These are phyloP conservation scores for Monoplex corrugatus DNA, from an alignment of 2,888 invertebrate genomes.

Conservation along the genomic window DNA sequence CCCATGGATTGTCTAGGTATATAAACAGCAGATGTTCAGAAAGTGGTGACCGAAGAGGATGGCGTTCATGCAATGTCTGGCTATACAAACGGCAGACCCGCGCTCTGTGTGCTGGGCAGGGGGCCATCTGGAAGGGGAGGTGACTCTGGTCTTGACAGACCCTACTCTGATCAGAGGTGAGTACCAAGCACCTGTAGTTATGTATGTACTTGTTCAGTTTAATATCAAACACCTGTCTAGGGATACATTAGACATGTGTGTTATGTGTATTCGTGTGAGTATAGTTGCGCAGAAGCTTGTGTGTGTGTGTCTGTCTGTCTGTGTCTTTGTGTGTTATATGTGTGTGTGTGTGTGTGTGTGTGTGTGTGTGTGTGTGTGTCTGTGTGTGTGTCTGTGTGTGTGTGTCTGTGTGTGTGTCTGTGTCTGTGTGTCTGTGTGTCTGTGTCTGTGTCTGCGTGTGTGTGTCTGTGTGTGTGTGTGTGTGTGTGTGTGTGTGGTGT, in stretches of 20 bases:
- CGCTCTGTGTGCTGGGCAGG: slow-evolving; percentile 56
- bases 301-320: slow-evolving; percentile 34
- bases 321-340: not conserved
- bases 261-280: slow-evolving; percentile 20
- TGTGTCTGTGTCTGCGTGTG: not conserved
- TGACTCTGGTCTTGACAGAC: slow-evolving; percentile 47
- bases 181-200: not conserved
- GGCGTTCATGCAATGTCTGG: slow-evolving; percentile 51
- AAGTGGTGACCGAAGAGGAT: not conserved
- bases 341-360: slow-evolving; percentile 15
- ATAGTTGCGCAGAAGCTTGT: not conserved
- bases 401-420: not conserved
- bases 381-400: not conserved
- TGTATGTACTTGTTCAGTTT: not conserved
- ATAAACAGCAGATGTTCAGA: not conserved
- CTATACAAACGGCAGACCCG: slow-evolving; percentile 54
- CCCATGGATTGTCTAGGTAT: not conserved
- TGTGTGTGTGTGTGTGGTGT: not conserved
- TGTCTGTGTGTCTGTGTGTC: not conserved
- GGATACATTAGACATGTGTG: too few relatives aligned
- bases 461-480: not conserved
- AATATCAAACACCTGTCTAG: too few relatives aligned
- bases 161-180: slow-evolving; percentile 52
- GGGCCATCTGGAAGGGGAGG: slow-evolving; percentile 50
- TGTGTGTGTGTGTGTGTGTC: slow-evolving; percentile 14